These are phyloP conservation scores for Cyanoramphus novaezelandiae DNA, from an alignment of 2,113 vertebrate genomes.

Conservation along the genomic window DNA sequence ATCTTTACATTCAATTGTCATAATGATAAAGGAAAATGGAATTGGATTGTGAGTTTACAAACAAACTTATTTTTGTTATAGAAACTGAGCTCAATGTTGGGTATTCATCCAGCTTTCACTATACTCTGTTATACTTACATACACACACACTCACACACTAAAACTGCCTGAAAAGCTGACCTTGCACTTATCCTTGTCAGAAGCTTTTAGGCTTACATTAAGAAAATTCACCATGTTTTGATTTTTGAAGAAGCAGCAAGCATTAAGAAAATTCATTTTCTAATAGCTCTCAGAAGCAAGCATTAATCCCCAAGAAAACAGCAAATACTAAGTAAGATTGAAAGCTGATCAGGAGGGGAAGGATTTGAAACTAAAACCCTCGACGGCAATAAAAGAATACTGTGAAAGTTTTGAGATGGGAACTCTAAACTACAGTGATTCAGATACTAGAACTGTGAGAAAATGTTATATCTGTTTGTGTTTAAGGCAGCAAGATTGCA, in stretches of 20 bases:
- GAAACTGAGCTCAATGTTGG: neutral
- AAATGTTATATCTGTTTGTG: slow-evolving; percentile 5
- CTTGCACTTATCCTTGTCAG: slow-evolving; percentile 6
- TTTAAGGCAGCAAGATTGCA: slow-evolving; percentile 3
- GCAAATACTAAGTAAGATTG: neutral
- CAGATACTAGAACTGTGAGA: slow-evolving; percentile 13
- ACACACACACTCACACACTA: neutral
- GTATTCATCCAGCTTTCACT: neutral
- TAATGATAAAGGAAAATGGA: slow-evolving; percentile 6
- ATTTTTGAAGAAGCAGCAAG: neutral
- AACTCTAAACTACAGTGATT: neutral
- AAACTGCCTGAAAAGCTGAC: slow-evolving; percentile 14
- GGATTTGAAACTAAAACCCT: neutral
- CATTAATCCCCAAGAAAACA: slow-evolving; percentile 21
- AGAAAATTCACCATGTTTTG: neutral
- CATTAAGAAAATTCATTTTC: neutral
- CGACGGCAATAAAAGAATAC: neutral
- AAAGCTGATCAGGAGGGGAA: neutral
- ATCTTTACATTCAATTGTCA: slow-evolving; percentile 33
- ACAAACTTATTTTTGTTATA: slow-evolving; percentile 10
- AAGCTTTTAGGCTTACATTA: slow-evolving; percentile 14
- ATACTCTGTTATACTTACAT: neutral
- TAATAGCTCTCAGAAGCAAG: neutral
- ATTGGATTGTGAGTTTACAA: slow-evolving; percentile 20
- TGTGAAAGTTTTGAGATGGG: neutral